phyloP scores from a whole-genome alignment of 1,140 invertebrate species.

The Eurosta solidaginis region DNA sequence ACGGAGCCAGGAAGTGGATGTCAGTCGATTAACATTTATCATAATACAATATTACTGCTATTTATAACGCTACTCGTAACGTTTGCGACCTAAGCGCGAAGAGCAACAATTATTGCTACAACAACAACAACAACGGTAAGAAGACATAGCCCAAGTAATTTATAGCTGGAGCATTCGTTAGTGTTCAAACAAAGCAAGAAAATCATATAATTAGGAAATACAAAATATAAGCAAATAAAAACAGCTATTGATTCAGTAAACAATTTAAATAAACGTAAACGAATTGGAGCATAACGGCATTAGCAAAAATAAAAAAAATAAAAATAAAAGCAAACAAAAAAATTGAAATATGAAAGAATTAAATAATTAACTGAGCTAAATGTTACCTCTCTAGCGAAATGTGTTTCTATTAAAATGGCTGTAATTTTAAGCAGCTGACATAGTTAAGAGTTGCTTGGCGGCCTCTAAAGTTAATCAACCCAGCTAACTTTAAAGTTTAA shows the following conservation, averaged over 20 bases:
- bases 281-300: neutral
- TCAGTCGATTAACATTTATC: neutral
- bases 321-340: too few relatives aligned
- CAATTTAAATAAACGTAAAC: neutral
- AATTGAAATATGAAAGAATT: too few relatives aligned
- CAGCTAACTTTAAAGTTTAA: too few relatives aligned
- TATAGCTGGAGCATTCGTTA: too few relatives aligned
- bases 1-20: conserved; percentile 39
- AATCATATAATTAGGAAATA: neutral
- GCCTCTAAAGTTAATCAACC: too few relatives aligned
- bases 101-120: conserved; percentile 2
- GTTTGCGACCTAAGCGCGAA: conserved; percentile 37
- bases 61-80: conserved; percentile 45
- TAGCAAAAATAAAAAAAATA: too few relatives aligned
- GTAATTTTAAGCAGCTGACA: too few relatives aligned
- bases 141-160: neutral
- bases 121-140: conserved; percentile 8
- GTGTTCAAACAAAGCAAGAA: neutral
- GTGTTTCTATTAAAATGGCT: too few relatives aligned
- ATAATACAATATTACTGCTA: conserved; percentile 42
- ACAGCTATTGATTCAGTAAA: neutral
- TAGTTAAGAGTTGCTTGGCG: too few relatives aligned
- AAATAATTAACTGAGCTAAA: too few relatives aligned
- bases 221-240: neutral
- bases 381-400: too few relatives aligned